A percentile compares a stretch with the other conserved stretches of the same genome.
These are phyloP conservation scores for Oncorhynchus gorbuscha DNA, from an alignment of 2,113 vertebrate genomes.

Conservation along the genomic window DNA sequence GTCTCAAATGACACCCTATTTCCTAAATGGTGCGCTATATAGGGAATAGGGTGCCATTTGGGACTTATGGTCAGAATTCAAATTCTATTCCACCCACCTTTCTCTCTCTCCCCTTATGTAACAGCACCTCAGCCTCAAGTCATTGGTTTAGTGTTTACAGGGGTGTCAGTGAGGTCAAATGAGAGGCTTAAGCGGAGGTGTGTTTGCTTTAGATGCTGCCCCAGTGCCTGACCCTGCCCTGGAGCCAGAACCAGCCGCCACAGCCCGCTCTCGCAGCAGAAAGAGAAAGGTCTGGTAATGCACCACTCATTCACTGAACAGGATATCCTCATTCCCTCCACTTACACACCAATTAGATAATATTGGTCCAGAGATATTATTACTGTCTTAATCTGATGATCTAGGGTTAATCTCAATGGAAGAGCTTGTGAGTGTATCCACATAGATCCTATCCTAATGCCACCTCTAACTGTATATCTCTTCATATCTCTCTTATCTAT, in stretches of 20 bases:
- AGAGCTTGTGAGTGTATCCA: neutral
- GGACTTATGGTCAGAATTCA: too few species aligned
- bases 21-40: too few species aligned
- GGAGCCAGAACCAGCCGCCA: neutral
- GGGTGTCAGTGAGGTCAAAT: neutral
- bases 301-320: neutral
- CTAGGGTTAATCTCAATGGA: neutral
- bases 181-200: neutral
- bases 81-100: neutral
- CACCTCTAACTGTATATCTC: neutral
- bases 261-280: slow-evolving; percentile 19
- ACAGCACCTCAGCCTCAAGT: neutral
- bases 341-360: neutral
- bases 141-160: neutral
- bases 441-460: neutral
- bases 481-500: neutral
- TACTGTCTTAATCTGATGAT: neutral
- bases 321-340: neutral
- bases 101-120: neutral
- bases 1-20: too few species aligned
- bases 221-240: slow-evolving; percentile 18
- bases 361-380: too few species aligned
- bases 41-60: too few species aligned
- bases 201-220: neutral
- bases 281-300: slow-evolving; percentile 63